These are phyloP conservation scores for Antedon mediterranea DNA, from an alignment of 53 echinoderm and acorn worm species.

Conservation along the genomic window DNA sequence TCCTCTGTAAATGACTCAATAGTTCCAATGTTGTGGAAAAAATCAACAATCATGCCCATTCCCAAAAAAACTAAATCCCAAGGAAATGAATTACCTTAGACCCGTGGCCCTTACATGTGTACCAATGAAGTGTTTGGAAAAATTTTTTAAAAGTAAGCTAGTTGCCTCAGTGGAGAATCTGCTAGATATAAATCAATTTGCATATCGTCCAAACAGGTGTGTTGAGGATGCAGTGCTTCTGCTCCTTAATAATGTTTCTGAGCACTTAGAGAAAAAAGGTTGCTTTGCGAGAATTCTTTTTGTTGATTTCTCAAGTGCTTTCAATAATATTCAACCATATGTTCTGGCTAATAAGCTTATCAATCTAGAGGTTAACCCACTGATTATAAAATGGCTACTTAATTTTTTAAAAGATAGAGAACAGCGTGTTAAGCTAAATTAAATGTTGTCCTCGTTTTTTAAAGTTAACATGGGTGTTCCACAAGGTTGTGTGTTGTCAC, in stretches of 20 bases:
- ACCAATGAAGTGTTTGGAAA: slow-evolving; percentile 15
- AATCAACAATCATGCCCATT: slow-evolving; percentile 9
- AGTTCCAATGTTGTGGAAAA: slow-evolving; percentile 16
- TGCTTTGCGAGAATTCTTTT: slow-evolving; percentile 5
- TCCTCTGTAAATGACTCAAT: neutral
- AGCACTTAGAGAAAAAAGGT: no score
- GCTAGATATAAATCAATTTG: no score
- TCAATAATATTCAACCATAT: neutral
- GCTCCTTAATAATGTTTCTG: no score
- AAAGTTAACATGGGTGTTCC: neutral
- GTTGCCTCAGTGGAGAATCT: no score
- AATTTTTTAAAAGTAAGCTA: no score
- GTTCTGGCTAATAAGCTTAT: neutral
- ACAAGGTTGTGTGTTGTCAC: neutral
- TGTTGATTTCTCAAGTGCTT: neutral
- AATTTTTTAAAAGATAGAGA: no score
- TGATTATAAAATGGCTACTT: neutral
- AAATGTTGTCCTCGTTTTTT: neutral
- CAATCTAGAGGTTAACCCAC: neutral
- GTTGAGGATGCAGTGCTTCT: no score
- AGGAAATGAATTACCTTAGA: slow-evolving; percentile 21
- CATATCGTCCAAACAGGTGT: no score
- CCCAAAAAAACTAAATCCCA: slow-evolving; percentile 13
- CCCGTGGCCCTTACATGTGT: slow-evolving; percentile 20
- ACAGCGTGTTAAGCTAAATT: neutral